Base-by-base conservation (phyloP, 2,113 vertebrate genomes). In the Malurus alboscapulatus region DNA sequence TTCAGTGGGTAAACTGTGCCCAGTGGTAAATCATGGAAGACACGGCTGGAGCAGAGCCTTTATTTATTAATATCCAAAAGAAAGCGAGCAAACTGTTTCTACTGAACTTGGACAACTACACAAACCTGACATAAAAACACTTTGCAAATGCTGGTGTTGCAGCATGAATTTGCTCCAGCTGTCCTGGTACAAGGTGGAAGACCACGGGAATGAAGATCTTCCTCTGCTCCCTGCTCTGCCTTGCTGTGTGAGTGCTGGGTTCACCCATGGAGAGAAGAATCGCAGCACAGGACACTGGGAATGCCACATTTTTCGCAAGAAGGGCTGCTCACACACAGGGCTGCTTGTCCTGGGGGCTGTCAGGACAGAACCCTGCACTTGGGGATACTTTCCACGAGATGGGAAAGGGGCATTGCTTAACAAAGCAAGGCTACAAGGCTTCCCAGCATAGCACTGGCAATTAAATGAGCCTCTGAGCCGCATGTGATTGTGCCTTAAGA, bases 401-500 rank as follows among this genome's bases (percentile, higher is more conserved):
- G 34, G 30, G 94, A 94, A 78, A 7, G 47, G 68, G 77, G 27
- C 65, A 87, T 82, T 95, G 92, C 84, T 80, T 91, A 92, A 95
- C 58, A 80, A 77, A 72, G 89, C 61, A 45, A 79, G 68, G 51
- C 68, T 87, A 50, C 67, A 53, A 53, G n/a, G 42, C 75, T 92
- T 87, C 84, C 88, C 87, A 87, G 88, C 72, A 62, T 34, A 79
- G 54, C 3, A 13, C 59, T 65, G 47, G 86, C 72, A 95, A 84
- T 94, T 94, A 92, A 95, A 88, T 62, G 53, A 91, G 90, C 93
- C 88, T 87, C 76, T 87, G 83, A 94, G 91, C 85, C 88, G 81
- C 88, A 63, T 81, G 65, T 90, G 95, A 94, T 75, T 77, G 75
- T 63, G 92, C 96, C 92, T 90, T 74, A 93, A 92, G 93, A 96